A percentile compares a stretch with the other conserved stretches of the same genome.
Conservation (phyloP, 2,113 vertebrate species). For the Cyanistes caeruleus region DNA sequence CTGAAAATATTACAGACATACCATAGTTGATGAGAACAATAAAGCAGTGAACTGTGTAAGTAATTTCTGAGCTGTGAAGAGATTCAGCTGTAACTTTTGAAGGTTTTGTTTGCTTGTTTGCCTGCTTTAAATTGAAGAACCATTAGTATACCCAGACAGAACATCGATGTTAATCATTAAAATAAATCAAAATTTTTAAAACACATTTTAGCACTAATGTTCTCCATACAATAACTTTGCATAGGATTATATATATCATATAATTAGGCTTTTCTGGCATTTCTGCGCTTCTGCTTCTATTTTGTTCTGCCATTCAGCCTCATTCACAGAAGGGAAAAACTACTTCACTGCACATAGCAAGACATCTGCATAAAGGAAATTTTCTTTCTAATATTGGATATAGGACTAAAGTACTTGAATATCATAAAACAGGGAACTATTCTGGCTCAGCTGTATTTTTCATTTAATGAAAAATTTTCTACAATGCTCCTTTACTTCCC, state of each 20-base stretch:
- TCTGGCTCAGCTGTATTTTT: background rate
- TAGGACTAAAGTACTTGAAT: background rate
- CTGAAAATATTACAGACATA: background rate
- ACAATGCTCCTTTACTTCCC: background rate
- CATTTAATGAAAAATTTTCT: background rate
- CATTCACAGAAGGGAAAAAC: background rate
- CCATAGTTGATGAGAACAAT: background rate
- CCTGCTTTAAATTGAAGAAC: background rate
- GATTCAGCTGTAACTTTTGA: background rate
- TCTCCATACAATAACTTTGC: background rate
- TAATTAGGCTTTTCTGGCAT: background rate
- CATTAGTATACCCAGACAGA: background rate
- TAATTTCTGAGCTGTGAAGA: background rate
- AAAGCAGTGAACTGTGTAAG: conserved; percentile 1
- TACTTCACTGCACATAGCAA: background rate
- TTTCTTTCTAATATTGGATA: background rate
- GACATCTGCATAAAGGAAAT: background rate
- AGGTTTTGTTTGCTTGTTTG: background rate
- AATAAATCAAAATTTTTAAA: background rate
- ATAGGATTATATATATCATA: background rate
- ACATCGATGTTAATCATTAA: background rate
- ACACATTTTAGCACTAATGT: background rate
- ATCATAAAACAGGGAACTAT: background rate
- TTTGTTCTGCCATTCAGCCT: background rate
- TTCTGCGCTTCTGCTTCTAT: background rate